Percentiles rank a stretch among this genome's conserved stretches.
Evolutionary conservation across 2,888 invertebrate genomes (phyloP).

Genomic region (Caenorhabditis angaria): DNA sequence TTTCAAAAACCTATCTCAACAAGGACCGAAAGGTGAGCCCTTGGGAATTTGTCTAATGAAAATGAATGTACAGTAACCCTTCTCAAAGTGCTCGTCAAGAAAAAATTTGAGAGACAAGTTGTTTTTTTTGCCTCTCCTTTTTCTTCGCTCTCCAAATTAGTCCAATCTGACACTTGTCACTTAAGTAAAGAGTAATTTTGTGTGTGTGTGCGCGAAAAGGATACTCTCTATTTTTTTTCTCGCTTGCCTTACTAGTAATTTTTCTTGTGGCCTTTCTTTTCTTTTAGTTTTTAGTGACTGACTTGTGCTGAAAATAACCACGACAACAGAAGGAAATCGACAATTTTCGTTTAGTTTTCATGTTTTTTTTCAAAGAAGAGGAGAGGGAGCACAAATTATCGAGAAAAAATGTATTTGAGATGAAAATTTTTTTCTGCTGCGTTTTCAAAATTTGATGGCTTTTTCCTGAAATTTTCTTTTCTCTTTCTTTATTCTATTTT

Average conservation of each 20-base stretch:
- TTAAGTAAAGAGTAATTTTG: conserved; percentile 33
- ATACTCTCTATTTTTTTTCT: conserved; percentile 14
- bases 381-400: conserved; percentile 3
- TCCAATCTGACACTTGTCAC: conserved; percentile 53
- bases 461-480: too few species aligned
- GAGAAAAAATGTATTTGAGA: too few species aligned
- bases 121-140: conserved; percentile 10
- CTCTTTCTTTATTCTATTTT: too few species aligned
- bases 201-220: neutral
- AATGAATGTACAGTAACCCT: conserved; percentile 1
- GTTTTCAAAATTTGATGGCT: too few species aligned
- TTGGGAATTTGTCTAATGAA: conserved; percentile 5
- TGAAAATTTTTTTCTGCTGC: too few species aligned
- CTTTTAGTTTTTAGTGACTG: conserved; percentile 8
- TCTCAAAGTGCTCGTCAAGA: conserved; percentile 15
- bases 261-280: neutral
- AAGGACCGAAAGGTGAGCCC: conserved; percentile 70
- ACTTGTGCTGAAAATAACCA: conserved; percentile 11
- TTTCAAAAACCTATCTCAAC: conserved; percentile 71
- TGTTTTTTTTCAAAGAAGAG: conserved; percentile 7
- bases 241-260: neutral
- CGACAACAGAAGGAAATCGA: conserved; percentile 29
- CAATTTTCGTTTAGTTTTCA: conserved; percentile 34
- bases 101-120: neutral
- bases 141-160: conserved; percentile 38